Base-by-base conservation (phyloP, 2,888 invertebrate species). In the Cylindroiulus punctatus region DNA sequence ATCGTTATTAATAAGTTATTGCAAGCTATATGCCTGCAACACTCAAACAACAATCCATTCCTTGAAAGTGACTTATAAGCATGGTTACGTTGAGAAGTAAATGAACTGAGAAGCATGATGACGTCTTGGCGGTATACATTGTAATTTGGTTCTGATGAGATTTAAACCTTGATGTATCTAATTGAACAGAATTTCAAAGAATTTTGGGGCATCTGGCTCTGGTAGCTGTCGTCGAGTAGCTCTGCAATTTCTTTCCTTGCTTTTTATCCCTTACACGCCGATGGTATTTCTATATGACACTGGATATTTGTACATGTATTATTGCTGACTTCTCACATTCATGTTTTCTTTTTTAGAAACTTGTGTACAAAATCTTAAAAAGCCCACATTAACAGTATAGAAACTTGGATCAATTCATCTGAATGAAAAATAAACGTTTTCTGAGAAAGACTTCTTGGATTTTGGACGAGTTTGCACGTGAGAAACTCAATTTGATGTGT, bases 271-370 rank as follows among this genome's bases (percentile, higher is more conserved):
- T 57, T 57, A 57, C 57, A 19, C n/a, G 57, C 57, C n/a, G 57
- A 57, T 57, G 57, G 57, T 57, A 57, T 57, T 57, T 57, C 57
- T n/a, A 22, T 57, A 57, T 57, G 57, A 57, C 57, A 57, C 57
- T 57, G 57, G 57, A 57, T 57, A 57, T 57, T 57, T 57, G 19
- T 57, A 57, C 22, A n/a, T n/a, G n/a, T n/a, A 57, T 57, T 57
- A 57, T 57, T n/a, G 57, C 57, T 57, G 57, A 57, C 57, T 57
- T 57, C 57, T 57, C 57, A 57, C 57, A 57, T 57, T 57, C 57
- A 57, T 57, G 57, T 57, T 57, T 57, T 57, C 57, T 57, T 57
- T 57, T 57, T 57, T 57, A 57, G 57, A 57, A 57, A 57, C 57
- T 57, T 57, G 57, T 57, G 57, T 57, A 57, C 57, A 57, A 57